phyloP scores from a whole-genome alignment of 2,797 vertebrate species.

The Triplophysa yarkandensis region DNA sequence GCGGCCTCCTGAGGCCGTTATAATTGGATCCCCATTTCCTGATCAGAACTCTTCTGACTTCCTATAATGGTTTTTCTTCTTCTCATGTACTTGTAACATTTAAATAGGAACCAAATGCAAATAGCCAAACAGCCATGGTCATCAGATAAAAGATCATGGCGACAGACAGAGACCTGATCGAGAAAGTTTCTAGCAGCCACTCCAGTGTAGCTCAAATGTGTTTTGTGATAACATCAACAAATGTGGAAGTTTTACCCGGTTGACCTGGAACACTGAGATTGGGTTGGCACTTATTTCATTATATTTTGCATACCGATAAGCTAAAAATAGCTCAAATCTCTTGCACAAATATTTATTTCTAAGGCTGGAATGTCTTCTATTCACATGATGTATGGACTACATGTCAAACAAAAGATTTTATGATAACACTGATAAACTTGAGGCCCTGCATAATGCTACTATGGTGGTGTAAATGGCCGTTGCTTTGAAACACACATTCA shows the following conservation, averaged over 20 bases:
- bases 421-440: slow-evolving; percentile 7
- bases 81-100: slow-evolving; percentile 53
- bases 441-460: slow-evolving; percentile 32
- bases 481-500: slow-evolving; percentile 51
- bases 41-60: slow-evolving; percentile 56
- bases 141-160: slow-evolving; percentile 59
- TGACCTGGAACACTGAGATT: slow-evolving; percentile 31
- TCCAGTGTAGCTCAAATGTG: slow-evolving; percentile 32
- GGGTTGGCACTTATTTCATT: slow-evolving; percentile 29
- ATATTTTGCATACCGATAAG: slow-evolving; percentile 40
- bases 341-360: slow-evolving; percentile 13
- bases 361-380: slow-evolving; percentile 13
- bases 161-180: slow-evolving; percentile 45
- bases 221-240: slow-evolving; percentile 46
- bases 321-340: slow-evolving; percentile 23
- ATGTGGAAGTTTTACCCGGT: slow-evolving; percentile 25
- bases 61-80: slow-evolving; percentile 58
- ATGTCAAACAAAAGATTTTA: slow-evolving; percentile 33
- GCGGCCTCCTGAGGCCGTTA: slow-evolving; percentile 55
- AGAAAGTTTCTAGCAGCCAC: slow-evolving; percentile 39
- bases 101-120: slow-evolving; percentile 65
- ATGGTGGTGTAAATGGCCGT: slow-evolving; percentile 48
- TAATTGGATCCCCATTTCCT: slow-evolving; percentile 65
- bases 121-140: slow-evolving; percentile 54
- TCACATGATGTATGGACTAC: slow-evolving; percentile 2